Percentiles rank a stretch among this genome's conserved stretches.
phyloP scores from a whole-genome alignment of 1,140 invertebrate genomes.

The Drosophila eugracilis region DNA sequence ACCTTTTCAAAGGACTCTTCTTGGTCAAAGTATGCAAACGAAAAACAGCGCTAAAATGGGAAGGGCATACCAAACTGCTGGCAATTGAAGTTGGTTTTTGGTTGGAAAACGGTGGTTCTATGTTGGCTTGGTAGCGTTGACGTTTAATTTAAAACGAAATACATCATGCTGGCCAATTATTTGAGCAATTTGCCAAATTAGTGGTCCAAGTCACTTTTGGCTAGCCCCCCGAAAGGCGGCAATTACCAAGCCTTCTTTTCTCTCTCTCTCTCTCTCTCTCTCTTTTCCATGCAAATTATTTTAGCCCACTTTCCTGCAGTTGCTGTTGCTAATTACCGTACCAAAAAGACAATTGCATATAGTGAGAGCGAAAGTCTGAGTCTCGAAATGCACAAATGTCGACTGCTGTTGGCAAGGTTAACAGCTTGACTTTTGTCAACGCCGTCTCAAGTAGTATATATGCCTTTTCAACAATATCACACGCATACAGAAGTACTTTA shows the following conservation, averaged over 20 bases:
- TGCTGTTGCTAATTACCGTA: slow-evolving; percentile 57
- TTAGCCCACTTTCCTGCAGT: slow-evolving; percentile 58
- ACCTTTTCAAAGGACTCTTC: slow-evolving; percentile 10
- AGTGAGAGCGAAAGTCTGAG: slow-evolving; percentile 24
- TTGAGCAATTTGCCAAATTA: slow-evolving; percentile 78
- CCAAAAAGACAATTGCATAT: slow-evolving; percentile 33
- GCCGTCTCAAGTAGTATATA: slow-evolving; percentile 50
- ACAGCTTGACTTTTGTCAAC: slow-evolving; percentile 48
- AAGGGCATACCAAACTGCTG: slow-evolving; percentile 50
- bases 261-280: not conserved
- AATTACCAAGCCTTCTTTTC: slow-evolving; percentile 55
- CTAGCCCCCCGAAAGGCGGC: slow-evolving; percentile 45
- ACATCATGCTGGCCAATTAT: slow-evolving; percentile 76
- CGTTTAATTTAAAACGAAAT: slow-evolving; percentile 76
- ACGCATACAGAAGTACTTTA: slow-evolving; percentile 12
- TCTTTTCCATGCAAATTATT: slow-evolving; percentile 36
- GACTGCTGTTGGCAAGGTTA: slow-evolving; percentile 34
- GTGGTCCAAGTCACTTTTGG: slow-evolving; percentile 56
- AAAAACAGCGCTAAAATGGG: slow-evolving; percentile 25
- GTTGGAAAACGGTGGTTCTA: slow-evolving; percentile 14
- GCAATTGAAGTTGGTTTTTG: slow-evolving; percentile 65
- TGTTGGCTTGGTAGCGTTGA: slow-evolving; percentile 41
- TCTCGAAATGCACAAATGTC: slow-evolving; percentile 25
- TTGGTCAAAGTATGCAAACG: not conserved
- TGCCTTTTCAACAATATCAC: slow-evolving; percentile 22